Base-by-base conservation (phyloP, 2,797 vertebrate genomes). In the Tadarida brasiliensis region DNA sequence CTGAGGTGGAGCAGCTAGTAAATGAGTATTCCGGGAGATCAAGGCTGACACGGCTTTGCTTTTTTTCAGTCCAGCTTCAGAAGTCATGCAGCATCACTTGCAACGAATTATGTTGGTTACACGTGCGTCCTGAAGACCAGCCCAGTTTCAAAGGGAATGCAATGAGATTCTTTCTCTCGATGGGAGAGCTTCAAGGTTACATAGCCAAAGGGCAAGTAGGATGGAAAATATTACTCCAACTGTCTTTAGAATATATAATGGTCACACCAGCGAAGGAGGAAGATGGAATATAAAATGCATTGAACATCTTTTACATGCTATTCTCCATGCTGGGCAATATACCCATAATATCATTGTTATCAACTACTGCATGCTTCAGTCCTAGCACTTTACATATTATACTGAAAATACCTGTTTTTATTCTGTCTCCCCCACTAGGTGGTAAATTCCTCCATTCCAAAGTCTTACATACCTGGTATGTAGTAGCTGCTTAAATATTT, bases 401-500 rank as follows among this genome's bases (percentile, higher is more conserved):
- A 56, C 26, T 57, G 77, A 81, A 93, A 89, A 82, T 56, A 71
- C 7, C 10, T 70, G 54, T 57, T 74, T 93, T 84, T 59, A 65
- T 63, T 90, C 39, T 88, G 39, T 56, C 61, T 89, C 44, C 33
- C 26, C 5, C 54, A 86, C 24, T 65, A 44, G n/a, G 12, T 92
- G 57, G 61, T 83, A 94, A 92, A 91, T 83, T 89, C 56, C 49
- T 89, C 22, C 87, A 91, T 73, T 16, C 22, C 24, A 47, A 44
- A 56, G 57, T 22, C 56, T 82, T 65, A 16, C 6, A 9, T 87
- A 63, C 19, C 35, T 90, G 59, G 28, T 57, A 86, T 33, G 2
- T 39, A 59, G 68, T 3, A 90, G 16, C 85, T 83, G 57, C 28
- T 54, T 26, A 65, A 71, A 56, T 88, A 65, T 83, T 92, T 68